Base-by-base conservation (phyloP, 2,113 vertebrate species). In the Leptobrachium leishanense region DNA sequence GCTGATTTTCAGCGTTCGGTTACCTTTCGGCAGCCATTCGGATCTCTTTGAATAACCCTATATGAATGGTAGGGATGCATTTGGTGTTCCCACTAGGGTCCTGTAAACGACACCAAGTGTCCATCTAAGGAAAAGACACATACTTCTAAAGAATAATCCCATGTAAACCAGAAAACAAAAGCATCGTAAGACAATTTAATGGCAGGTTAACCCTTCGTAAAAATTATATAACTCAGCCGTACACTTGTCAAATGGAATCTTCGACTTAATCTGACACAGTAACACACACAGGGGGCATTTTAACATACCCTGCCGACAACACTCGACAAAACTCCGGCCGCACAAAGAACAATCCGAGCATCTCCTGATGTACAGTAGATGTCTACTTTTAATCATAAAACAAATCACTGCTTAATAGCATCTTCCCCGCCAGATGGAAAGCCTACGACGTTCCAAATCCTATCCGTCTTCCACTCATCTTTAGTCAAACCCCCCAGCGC, bases 321-420 rank as follows among this genome's bases (percentile, higher is more conserved):
- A 71, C 43, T 46, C 69, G 44, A 39, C 53, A 65, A 65, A 31
- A 53, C 43, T 50, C 50, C 20, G 39, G 39, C 41, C 53, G 13
- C n/a, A 43, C 66, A 39, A 43, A 20, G 42, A 12, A 63, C 20
- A 44, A 72, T 72, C 57, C 41, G 76, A 55, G 12, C 64, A 39
- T 40, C 54, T 72, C n/a, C 50, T 54, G 69, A 72, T 54, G 46
- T 53, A 67, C 71, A 6, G 63, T 46, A 57, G 77, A 74, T 40
- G 77, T 31, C 59, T 12, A 80, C 53, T 74, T 80, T 80, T 80
- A 74, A 80, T 80, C 77, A 80, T 71, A 80, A 80, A 82, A 82
- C 84, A 82, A 86, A 87, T 88, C 84, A 85, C 81, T 85, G 88
- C 84, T 86, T 84, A 87, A 79, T 75, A 86, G 73, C 84, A 79